Evolutionary conservation across 2,113 vertebrate species (phyloP).

Genomic region (Sinocyclocheilus anshuiensis): DNA sequence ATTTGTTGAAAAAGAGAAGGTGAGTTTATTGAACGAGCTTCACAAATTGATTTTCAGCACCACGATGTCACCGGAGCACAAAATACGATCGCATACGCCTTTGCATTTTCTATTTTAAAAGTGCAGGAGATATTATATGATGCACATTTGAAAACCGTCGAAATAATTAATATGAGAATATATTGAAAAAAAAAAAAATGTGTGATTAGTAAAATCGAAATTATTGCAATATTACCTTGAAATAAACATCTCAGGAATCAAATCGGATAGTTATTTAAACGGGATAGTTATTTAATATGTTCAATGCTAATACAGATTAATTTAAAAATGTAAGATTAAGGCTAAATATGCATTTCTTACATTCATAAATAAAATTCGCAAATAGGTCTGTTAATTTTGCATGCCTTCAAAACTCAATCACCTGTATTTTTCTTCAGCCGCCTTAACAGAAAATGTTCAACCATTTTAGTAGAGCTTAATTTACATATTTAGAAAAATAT

Average conservation of each 20-base stretch:
- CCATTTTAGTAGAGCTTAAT: not conserved
- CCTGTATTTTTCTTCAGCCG: not conserved
- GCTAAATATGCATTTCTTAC: not conserved
- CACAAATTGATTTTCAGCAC: not conserved
- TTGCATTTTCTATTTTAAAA: not conserved
- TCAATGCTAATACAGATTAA: not conserved
- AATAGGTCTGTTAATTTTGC: not conserved
- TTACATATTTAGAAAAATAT: not conserved
- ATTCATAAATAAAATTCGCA: not conserved
- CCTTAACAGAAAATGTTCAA: not conserved
- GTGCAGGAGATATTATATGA: not conserved
- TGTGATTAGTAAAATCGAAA: not conserved
- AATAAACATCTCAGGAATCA: not conserved
- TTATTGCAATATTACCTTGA: not conserved
- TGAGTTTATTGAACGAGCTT: conserved; percentile 62
- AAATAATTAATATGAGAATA: not conserved
- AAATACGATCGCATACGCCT: not conserved
- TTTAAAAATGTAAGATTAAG: not conserved
- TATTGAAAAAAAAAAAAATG: not conserved
- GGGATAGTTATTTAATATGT: not conserved
- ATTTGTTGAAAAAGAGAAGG: conserved; percentile 98
- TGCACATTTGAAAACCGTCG: not conserved
- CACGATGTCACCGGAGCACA: not conserved
- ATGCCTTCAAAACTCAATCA: not conserved
- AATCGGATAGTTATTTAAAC: not conserved